Conservation (phyloP, 37 sponge, comb jelly and placozoan species). For the Cliona cf. orientalis region DNA sequence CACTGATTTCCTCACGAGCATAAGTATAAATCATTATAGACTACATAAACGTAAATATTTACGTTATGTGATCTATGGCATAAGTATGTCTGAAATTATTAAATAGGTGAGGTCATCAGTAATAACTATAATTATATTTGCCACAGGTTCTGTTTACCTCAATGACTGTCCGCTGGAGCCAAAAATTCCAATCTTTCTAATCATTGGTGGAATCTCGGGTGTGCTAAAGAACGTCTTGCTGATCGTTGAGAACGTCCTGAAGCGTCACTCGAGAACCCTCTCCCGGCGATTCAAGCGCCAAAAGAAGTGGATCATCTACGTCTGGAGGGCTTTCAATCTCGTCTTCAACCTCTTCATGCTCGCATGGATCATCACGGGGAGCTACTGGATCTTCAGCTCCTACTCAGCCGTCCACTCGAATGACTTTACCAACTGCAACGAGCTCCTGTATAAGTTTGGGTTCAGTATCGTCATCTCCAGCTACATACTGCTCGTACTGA, state of each 20-base stretch:
- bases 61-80: too few species aligned
- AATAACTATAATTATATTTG: constrained; percentile 3
- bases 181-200: constrained; percentile 60
- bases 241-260: constrained; percentile 46
- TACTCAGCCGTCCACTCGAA: constrained; percentile 38
- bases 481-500: constrained; percentile 46
- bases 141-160: constrained; percentile 35
- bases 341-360: constrained; percentile 64
- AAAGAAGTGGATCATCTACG: constrained; percentile 6
- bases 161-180: constrained; percentile 49
- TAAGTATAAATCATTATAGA: too few species aligned
- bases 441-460: constrained; percentile 70
- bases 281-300: neutral
- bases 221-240: constrained; percentile 56
- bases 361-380: constrained; percentile 60
- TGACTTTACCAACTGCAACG: constrained; percentile 30
- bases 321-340: constrained; percentile 46
- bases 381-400: constrained; percentile 65
- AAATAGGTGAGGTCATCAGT: too few species aligned
- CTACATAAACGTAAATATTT: too few species aligned
- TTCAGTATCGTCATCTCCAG: constrained; percentile 66
- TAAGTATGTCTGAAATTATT: too few species aligned
- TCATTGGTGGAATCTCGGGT: constrained; percentile 46
- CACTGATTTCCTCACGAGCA: too few species aligned
- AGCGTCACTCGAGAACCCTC: neutral